Conservation (phyloP, 2,797 vertebrate species). For the Crypturellus tataupa region DNA sequence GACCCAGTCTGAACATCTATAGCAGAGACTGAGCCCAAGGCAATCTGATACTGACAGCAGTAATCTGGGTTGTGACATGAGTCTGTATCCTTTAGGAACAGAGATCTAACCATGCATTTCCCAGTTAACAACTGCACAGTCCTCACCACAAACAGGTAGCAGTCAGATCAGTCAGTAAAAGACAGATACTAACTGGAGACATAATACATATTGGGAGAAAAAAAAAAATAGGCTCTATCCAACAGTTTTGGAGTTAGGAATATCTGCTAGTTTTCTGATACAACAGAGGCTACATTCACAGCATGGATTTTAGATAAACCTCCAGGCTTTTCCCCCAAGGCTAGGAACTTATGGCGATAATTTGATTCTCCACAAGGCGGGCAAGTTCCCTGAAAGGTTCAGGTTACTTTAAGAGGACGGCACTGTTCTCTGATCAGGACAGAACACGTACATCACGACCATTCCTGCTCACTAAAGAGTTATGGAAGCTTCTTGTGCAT, state of each 20-base stretch:
- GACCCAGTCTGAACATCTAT: not conserved
- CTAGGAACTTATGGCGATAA: not conserved
- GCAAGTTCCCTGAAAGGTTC: not conserved
- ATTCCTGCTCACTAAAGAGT: not conserved
- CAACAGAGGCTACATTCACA: not conserved
- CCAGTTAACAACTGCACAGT: not conserved
- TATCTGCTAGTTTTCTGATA: not conserved
- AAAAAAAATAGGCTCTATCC: not conserved
- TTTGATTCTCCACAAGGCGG: not conserved
- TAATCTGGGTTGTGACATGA: not conserved
- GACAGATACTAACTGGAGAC: not conserved
- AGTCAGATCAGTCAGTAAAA: not conserved
- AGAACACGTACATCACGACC: not conserved
- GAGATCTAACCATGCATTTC: not conserved
- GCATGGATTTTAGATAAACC: not conserved
- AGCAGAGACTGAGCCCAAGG: not conserved
- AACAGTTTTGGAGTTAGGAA: not conserved
- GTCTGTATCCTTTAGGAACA: not conserved
- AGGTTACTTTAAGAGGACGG: not conserved
- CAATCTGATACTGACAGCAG: not conserved
- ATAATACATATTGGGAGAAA: not conserved
- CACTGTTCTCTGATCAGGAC: not conserved
- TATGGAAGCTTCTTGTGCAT: conserved; percentile 10
- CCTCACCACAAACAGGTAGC: not conserved
- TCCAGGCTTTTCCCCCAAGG: not conserved